These are phyloP conservation scores for Micrasema minimum DNA, from an alignment of 1,140 invertebrate species.

Conservation along the genomic window DNA sequence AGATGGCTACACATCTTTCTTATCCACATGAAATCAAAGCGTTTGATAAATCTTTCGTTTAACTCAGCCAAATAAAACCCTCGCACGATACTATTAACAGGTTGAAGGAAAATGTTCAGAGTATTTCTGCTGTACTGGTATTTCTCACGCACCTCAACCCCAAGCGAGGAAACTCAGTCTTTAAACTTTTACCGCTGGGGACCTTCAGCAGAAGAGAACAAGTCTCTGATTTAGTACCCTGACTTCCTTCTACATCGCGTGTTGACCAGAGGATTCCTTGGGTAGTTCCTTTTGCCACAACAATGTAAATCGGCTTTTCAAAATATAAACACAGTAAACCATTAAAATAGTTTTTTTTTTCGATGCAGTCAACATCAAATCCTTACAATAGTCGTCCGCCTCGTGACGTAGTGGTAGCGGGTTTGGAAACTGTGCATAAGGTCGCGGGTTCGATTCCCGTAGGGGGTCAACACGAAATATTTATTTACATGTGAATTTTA, in stretches of 20 bases:
- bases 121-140: background rate
- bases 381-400: too few relatives aligned
- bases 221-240: conserved; percentile 25
- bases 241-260: conserved; percentile 31
- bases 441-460: too few relatives aligned
- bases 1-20: background rate
- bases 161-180: conserved; percentile 5
- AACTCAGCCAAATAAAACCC: background rate
- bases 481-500: too few relatives aligned
- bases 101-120: background rate
- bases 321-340: too few relatives aligned
- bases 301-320: background rate
- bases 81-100: background rate
- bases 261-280: conserved; percentile 27
- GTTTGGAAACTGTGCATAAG: too few relatives aligned
- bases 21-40: background rate
- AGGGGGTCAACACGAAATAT: too few relatives aligned
- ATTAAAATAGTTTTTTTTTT: too few relatives aligned
- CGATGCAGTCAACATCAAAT: too few relatives aligned
- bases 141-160: conserved; percentile 20
- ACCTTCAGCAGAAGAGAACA: conserved; percentile 4
- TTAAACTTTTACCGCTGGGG: conserved; percentile 8
- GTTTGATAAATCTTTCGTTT: background rate
- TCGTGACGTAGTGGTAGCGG: too few relatives aligned
- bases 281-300: conserved; percentile 25